phyloP scores from a whole-genome alignment of 2,888 invertebrate genomes.

The Pollenia angustigena region DNA sequence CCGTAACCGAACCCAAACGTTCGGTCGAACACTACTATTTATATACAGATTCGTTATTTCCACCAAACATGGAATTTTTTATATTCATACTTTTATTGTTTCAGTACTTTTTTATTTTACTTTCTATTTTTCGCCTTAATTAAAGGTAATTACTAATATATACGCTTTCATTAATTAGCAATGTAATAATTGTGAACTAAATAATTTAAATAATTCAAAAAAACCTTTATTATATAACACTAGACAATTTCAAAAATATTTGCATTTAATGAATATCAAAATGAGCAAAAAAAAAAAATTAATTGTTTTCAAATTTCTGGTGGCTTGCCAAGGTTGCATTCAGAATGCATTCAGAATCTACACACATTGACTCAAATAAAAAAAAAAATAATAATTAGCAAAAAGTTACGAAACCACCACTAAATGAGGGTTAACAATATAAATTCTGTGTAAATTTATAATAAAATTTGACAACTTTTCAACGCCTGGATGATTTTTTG shows the following conservation, averaged over 20 bases:
- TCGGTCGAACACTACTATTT: too few relatives aligned
- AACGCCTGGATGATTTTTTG: slow-evolving; percentile 54
- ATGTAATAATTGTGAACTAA: neutral
- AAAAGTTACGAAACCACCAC: slow-evolving; percentile 20
- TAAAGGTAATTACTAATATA: too few relatives aligned
- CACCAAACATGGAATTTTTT: too few relatives aligned
- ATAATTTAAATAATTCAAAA: neutral
- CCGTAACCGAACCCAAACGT: too few relatives aligned
- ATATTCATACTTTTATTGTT: too few relatives aligned
- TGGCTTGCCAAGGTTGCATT: slow-evolving; percentile 68
- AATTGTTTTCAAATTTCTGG: slow-evolving; percentile 41
- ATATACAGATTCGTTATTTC: too few relatives aligned
- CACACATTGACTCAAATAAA: neutral
- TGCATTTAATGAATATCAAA: slow-evolving; percentile 35
- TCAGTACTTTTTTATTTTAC: too few relatives aligned
- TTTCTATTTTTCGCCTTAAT: too few relatives aligned
- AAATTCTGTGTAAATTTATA: slow-evolving; percentile 31
- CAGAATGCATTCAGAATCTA: slow-evolving; percentile 53
- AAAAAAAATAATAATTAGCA: neutral
- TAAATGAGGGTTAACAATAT: slow-evolving; percentile 19
- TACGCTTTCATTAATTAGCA: too few relatives aligned
- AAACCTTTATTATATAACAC: slow-evolving; percentile 15
- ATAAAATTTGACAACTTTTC: slow-evolving; percentile 50
- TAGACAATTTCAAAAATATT: slow-evolving; percentile 29
- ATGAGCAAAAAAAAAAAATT: slow-evolving; percentile 18